Evolutionary conservation across 2,113 vertebrate species (phyloP), one percentile per base, ranked within the genome.

Genomic region (Melanotaenia duboulayi): DNA sequence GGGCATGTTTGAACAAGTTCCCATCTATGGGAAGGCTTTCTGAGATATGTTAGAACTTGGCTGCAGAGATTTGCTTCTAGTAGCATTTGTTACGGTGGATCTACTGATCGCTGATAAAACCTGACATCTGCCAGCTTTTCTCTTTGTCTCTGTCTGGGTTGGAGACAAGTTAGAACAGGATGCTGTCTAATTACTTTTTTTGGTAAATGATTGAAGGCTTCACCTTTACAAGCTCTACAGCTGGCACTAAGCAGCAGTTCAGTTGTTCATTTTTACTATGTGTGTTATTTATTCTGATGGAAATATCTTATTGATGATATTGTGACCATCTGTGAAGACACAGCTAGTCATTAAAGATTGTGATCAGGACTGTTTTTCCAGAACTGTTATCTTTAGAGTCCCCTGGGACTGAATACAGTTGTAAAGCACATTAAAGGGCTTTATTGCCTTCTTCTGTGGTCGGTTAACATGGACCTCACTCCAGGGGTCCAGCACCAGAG

Each of bases 71-170:
- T 71, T 56, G 32, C 6, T 28, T 6, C 28, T 6, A 28, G 3
- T 6, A 28, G 28, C 28, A 6, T 48, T 64, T 59, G 25, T 32
- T 28, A 28, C 3, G 6, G 58, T 0, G n/a, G 40, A 57, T 35
- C 37, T 71, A 50, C 44, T 71, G 66, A 32, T 63, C 25, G 48
- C 7, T 2, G 51, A 76, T 56, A 67, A 62, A 11, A 19, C 16
- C 57, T 40, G 44, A 62, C 35, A 65, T 61, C 24, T 39, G 60
- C 75, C 79, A 71, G 79, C 51, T 3, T 62, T 74, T 71, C 20
- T 37, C 32, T 37, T 55, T 51, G 48, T 54, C 35, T 46, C 25
- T n/a, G n/a, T n/a, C n/a, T n/a, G 25, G 37, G 48, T 20, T 50
- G 10, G 50, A 55, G 55, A 61, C 49, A 19, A 14, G 7, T n/a